Evolutionary conservation across 2,113 vertebrate genomes (phyloP), one percentile per base, ranked within the genome.

Genomic region (Catharus bicknelli): DNA sequence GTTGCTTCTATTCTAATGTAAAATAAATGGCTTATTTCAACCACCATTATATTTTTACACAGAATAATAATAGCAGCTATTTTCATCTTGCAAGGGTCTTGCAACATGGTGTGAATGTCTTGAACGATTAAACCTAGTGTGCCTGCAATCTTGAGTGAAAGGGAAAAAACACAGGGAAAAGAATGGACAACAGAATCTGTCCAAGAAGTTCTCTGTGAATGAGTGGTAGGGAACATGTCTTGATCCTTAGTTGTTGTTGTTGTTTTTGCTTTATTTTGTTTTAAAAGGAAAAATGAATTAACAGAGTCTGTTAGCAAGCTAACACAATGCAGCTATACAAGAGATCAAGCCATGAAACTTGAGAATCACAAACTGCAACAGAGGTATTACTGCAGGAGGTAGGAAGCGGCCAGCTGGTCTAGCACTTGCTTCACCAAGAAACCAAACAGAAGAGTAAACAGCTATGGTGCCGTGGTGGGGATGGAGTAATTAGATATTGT

Each of bases 401-500:
- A 34, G 70, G 70, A 94, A 83, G 48, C 0, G 2, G 85, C 66
- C 93, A 95, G 90, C 87, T 95, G 95, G 82, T 70, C 84, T n/a
- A 85, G 73, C 38, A 32, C 78, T 93, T 90, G 47, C 58, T 95
- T 93, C 63, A 90, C 87, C 75, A 47, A 88, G 82, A 79, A 92
- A 90, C 58, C 82, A 73, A 90, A 90, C 23, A 64, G 69, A 64
- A 82, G 54, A 84, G 53, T 66, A 91, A 91, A 91, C 70, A 80
- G 78, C 69, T 93, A 90, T 23, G 58, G 82, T 85, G 85, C 89
- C 29, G 1, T 22, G 9, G 67, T 76, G 88, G 70, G 78, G 38
- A 90, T 61, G 42, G 32, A 79, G 47, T 82, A 95, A 95, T 95
- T 90, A 95, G 90, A 93, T 90, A 80, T 64, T 91, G 70, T 75